Conservation (phyloP, 2,113 vertebrate genomes). For the Cheirogaleus medius region DNA sequence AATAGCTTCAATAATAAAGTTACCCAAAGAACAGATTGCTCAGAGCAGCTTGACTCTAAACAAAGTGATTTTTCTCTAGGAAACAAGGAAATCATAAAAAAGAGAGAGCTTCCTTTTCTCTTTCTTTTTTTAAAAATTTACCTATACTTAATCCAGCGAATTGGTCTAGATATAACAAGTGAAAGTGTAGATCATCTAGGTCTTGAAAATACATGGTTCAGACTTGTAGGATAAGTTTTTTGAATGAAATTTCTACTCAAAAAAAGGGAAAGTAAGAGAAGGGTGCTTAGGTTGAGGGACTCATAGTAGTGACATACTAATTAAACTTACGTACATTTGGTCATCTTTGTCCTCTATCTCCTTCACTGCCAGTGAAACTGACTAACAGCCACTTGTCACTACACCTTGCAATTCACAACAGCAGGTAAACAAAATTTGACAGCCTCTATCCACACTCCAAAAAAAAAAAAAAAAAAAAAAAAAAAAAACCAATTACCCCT, state of each 20-base stretch:
- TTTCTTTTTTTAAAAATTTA: background rate
- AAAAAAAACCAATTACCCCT: background rate
- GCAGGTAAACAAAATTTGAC: background rate
- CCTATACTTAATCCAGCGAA: background rate
- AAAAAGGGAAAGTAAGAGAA: background rate
- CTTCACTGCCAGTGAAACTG: background rate
- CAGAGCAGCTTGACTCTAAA: background rate
- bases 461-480: background rate
- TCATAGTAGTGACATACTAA: background rate
- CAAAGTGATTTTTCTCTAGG: background rate
- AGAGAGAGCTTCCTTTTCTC: background rate
- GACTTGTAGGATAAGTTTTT: background rate
- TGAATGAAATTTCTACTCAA: background rate
- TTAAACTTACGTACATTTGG: background rate
- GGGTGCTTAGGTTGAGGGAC: background rate
- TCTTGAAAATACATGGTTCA: background rate
- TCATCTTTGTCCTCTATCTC: background rate
- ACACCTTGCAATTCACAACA: background rate
- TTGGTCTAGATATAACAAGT: background rate
- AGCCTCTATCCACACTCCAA: background rate
- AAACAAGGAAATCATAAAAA: background rate
- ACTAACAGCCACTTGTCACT: too few species aligned
- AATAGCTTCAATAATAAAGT: background rate
- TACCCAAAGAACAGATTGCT: background rate
- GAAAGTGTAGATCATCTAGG: background rate